These are phyloP conservation scores for Gallinago stenura DNA, from an alignment of 2,797 vertebrate species.

Conservation along the genomic window DNA sequence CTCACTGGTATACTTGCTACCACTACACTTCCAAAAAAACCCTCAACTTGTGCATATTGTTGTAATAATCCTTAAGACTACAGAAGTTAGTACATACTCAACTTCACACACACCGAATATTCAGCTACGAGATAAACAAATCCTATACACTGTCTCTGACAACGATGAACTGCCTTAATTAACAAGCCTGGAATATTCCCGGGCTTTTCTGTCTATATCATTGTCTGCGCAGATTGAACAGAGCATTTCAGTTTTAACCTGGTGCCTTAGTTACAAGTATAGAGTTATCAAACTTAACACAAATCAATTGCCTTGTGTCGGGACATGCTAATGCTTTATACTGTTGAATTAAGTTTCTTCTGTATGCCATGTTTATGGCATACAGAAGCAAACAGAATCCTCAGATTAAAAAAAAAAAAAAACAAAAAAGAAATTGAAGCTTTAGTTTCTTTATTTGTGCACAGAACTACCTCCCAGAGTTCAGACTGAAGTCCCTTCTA, in stretches of 20 bases:
- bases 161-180: neutral
- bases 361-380: constrained; percentile 46
- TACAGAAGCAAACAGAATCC: constrained; percentile 39
- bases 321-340: constrained; percentile 2
- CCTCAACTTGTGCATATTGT: neutral
- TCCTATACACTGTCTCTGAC: neutral
- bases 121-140: neutral
- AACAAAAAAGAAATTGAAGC: neutral
- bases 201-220: neutral
- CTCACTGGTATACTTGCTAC: neutral
- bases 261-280: constrained; percentile 47
- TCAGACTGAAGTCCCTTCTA: constrained; percentile 83
- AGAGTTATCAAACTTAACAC: neutral
- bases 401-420: neutral
- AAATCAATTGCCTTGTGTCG: neutral
- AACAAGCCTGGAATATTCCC: neutral
- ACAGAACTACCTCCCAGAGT: constrained; percentile 91
- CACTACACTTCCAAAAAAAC: neutral
- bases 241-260: constrained; percentile 31
- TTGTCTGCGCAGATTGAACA: neutral
- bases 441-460: constrained; percentile 71
- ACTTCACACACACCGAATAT: neutral
- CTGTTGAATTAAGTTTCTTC: neutral
- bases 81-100: neutral
- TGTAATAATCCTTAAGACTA: neutral